Evolutionary conservation across 2,888 invertebrate genomes (phyloP), one percentile per base, ranked within the genome.

Genomic region (Drosophila helvetica): DNA sequence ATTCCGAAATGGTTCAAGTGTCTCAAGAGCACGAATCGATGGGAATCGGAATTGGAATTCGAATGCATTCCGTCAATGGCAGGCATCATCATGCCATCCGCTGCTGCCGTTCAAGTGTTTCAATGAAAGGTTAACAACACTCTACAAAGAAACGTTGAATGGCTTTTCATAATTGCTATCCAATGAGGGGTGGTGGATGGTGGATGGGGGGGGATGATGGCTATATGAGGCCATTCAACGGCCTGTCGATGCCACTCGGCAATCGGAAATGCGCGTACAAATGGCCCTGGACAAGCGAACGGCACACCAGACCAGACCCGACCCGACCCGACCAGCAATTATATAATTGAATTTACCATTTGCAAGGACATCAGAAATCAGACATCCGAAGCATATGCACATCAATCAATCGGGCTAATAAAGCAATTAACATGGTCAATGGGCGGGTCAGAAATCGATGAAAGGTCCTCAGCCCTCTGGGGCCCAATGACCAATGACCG

Each of bases 81-180:
- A 27, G 27, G 27, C 27, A 27, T 27, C 27, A 56, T 7, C 38
- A n/a, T 38, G n/a, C 6, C 38, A n/a, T 38, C 38, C 38, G 38
- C n/a, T 2, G 33, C 33, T 65, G 43, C 55, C 57, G 57, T 58
- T 88, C 82, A 79, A 87, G 87, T 86, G 84, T 79, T 62, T 77
- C 70, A 74, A 65, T 79, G 84, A 87, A 87, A 87, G 87, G 87
- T 87, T 88, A 87, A 88, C 76, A 87, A 87, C 84, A 87, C 84
- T 87, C 56, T 42, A 84, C 75, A 79, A 77, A 74, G 56, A 68
- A 62, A 77, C 55, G 50, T 48, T 50, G 50, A 83, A 83, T 79
- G 74, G 77, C 65, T 54, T 74, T 33, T 70, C 64, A 69, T 74
- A 78, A 79, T 79, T 78, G 79, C 64, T 74, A 71, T n/a, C 64